These are phyloP conservation scores for Helostoma temminkii DNA, from an alignment of 2,797 vertebrate genomes.

Conservation along the genomic window DNA sequence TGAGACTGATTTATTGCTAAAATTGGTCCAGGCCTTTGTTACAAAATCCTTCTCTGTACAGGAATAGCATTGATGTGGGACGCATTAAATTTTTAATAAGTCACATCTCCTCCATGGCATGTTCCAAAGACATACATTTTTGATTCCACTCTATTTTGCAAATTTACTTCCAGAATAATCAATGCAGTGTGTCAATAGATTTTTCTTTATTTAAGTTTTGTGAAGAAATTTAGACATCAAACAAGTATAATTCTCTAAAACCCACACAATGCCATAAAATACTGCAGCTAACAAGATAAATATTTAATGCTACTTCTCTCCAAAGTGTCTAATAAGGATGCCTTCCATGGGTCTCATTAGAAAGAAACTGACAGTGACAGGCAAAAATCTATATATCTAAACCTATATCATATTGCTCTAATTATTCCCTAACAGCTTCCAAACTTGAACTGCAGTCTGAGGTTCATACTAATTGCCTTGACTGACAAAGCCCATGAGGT, in stretches of 20 bases:
- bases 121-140: slow-evolving; percentile 8
- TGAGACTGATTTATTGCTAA: neutral
- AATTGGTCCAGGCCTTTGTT: neutral
- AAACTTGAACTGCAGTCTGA: slow-evolving; percentile 5
- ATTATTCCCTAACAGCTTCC: slow-evolving; percentile 26
- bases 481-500: slow-evolving; percentile 14
- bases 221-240: slow-evolving; percentile 1
- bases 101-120: slow-evolving; percentile 13
- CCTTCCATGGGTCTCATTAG: slow-evolving; percentile 4
- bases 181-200: neutral
- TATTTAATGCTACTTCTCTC: neutral
- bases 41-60: neutral
- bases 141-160: neutral
- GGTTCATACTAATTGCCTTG: slow-evolving; percentile 23
- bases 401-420: slow-evolving; percentile 6
- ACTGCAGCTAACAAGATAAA: slow-evolving; percentile 3
- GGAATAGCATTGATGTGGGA: neutral
- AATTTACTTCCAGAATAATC: slow-evolving; percentile 5
- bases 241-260: neutral
- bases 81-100: slow-evolving; percentile 47
- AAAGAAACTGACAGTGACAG: slow-evolving; percentile 1
- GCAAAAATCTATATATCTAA: slow-evolving; percentile 16
- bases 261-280: neutral
- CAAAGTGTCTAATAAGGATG: neutral
- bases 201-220: slow-evolving; percentile 11